Percentiles rank a stretch among this genome's conserved stretches.
Evolutionary conservation across 2,888 invertebrate species (phyloP).

Genomic region (Ennomos erosarius): DNA sequence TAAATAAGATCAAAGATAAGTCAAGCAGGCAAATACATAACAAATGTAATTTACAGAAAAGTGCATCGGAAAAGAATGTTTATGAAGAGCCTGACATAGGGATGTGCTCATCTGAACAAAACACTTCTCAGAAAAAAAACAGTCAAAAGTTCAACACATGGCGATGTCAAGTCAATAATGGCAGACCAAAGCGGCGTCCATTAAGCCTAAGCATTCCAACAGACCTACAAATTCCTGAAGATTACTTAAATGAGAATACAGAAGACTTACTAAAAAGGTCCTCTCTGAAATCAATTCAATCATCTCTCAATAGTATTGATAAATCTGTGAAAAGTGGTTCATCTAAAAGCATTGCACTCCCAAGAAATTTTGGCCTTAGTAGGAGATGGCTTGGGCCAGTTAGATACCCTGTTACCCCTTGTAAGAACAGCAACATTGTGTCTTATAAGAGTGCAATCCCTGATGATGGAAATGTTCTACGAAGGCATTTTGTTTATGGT

Average conservation of each 20-base stretch:
- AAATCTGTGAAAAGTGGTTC: slow-evolving; percentile 66
- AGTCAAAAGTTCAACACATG: slow-evolving; percentile 75
- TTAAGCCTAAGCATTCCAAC: slow-evolving; percentile 77
- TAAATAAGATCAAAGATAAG: slow-evolving; percentile 73
- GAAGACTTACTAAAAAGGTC: slow-evolving; percentile 64
- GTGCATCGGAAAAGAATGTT: slow-evolving; percentile 72
- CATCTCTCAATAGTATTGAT: slow-evolving; percentile 71
- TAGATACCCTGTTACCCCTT: slow-evolving; percentile 87
- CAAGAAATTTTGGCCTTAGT: slow-evolving; percentile 85
- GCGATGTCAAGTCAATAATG: slow-evolving; percentile 64
- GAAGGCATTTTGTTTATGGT: slow-evolving; percentile 79
- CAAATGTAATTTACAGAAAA: slow-evolving; percentile 67
- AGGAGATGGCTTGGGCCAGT: slow-evolving; percentile 87
- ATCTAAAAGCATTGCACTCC: slow-evolving; percentile 79
- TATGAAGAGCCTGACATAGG: slow-evolving; percentile 68
- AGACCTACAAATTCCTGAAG: slow-evolving; percentile 68
- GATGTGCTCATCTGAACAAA: slow-evolving; percentile 70
- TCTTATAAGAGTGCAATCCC: slow-evolving; percentile 61
- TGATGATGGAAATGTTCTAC: slow-evolving; percentile 67
- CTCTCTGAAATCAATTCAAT: slow-evolving; percentile 74
- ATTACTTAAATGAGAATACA: slow-evolving; percentile 61
- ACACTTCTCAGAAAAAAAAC: slow-evolving; percentile 66
- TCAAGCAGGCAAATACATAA: slow-evolving; percentile 60
- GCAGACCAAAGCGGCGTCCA: slow-evolving; percentile 70
- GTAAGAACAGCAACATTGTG: slow-evolving; percentile 73